Evolutionary conservation across 2,113 vertebrate genomes (phyloP), one percentile per base, ranked within the genome.

Genomic region (Brachirus orientalis): DNA sequence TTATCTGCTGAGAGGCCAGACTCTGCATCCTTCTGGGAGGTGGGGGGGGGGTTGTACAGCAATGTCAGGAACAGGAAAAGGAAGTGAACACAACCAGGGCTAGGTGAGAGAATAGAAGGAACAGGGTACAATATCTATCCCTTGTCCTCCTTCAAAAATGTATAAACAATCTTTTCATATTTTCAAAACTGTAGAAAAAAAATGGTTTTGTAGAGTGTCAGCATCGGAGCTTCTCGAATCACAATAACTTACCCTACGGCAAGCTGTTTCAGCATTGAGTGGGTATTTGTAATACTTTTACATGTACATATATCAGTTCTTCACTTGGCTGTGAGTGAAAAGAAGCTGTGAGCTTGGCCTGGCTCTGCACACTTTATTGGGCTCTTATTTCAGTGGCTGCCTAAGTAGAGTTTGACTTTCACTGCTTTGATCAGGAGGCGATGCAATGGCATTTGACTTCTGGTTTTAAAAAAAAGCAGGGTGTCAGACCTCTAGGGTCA

Each of bases 1-100:
- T 93, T 94, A 94, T 93, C 92, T 92, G 91, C 85, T 89, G 90
- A 92, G 90, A 89, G 91, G 90, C 91, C 90, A 93, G 91, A 91
- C 90, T 79, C 82, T 6, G 69, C 87, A 91, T 94, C 93, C 92
- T 90, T 90, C 90, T 63, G 70, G 81, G 77, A 82, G 83, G n/a
- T n/a, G n/a, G 89, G 80, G 83, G 82, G 59, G 77, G 85, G 75
- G 82, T 63, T 17, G 72, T 20, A 37, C 75, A 78, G 82, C 73
- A 82, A 85, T 78, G 84, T 82, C 80, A 75, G 86, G 85, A 86
- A 90, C 89, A 92, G 93, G 92, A 94, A 93, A 90, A 83, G 92
- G 91, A 93, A 92, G 88, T 85, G 89, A 75, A 90, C 88, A 91
- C 75, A 46, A 86, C 78, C 85, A 85, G 86, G 79, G 88, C 83